Base-by-base conservation (phyloP, 2,113 vertebrate genomes). In the Dissostichus mawsoni region DNA sequence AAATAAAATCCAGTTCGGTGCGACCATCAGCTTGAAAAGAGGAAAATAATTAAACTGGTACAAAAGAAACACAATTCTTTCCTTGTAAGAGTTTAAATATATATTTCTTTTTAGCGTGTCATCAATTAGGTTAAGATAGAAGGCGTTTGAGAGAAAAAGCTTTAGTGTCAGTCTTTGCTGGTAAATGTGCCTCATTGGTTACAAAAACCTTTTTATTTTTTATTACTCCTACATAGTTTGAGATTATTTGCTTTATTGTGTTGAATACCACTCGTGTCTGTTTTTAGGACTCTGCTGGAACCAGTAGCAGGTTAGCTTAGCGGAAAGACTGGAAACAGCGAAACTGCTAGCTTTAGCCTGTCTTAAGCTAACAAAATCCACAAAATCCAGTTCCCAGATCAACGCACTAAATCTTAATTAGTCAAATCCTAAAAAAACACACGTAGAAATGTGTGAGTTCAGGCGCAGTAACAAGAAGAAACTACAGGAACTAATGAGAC, bases 81-180 rank as follows among this genome's bases (percentile, higher is more conserved):
- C n/a, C 12, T 51, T 17, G 23, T 23, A 17, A 16, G 23, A 33
- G 66, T 63, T 68, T 74, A 58, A 74, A 84, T 55, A 33, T 51
- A 44, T 10, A 36, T 51, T 69, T 51, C 36, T 23, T 56, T 59
- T 18, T 41, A n/a, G 33, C 41, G 45, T 75, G 45, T 36, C 8
- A 56, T 29, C 18, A 25, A 44, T 17, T 23, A 76, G 61, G 50
- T 75, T 12, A 17, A 51, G 25, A 69, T 6, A 47, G 18, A 47
- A 70, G 23, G 4, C 55, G 17, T 57, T 63, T 47, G 3, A 72
- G 20, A 16, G 23, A 25, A 6, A 55, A 16, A 74, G 71, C 64
- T 72, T 68, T 71, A 74, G 67, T 72, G 75, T 87, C 64, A 70
- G 74, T 76, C 68, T 48, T 58, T 77, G 78, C 82, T 84, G 78